phyloP scores from a whole-genome alignment of 2,113 vertebrate species.

The Phyllopteryx taeniolatus region DNA sequence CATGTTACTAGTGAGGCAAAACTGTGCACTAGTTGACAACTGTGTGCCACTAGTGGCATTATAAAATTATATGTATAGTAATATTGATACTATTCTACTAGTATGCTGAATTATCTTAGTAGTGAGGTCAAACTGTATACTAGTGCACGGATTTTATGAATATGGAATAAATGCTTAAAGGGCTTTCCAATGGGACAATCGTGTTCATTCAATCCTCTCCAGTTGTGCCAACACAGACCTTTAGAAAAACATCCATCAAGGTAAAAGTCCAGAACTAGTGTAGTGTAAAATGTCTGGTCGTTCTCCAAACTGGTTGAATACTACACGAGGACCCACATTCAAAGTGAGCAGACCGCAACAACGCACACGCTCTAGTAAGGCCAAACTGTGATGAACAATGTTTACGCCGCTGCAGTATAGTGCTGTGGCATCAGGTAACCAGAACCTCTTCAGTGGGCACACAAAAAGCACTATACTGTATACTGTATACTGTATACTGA shows the following conservation, averaged over 20 bases:
- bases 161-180: not conserved
- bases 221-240: not conserved
- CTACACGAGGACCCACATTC: conserved; percentile 37
- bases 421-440: not conserved
- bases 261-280: conserved; percentile 23
- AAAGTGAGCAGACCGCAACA: conserved; percentile 46
- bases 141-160: too few species aligned
- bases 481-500: not conserved
- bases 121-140: too few species aligned
- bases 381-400: conserved; percentile 35
- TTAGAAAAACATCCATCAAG: conserved; percentile 18
- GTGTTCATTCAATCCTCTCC: not conserved
- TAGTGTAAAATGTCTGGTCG: conserved; percentile 17
- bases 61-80: too few species aligned
- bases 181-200: not conserved
- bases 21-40: too few species aligned
- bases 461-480: not conserved
- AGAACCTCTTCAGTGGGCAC: not conserved
- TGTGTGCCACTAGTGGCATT: too few species aligned
- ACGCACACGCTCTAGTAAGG: conserved; percentile 52
- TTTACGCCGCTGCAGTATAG: conserved; percentile 39
- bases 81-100: too few species aligned
- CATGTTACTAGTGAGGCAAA: not conserved
- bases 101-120: too few species aligned
- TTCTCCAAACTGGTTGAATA: conserved; percentile 26